Conservation (phyloP, 2,888 invertebrate genomes). For the Selenia dentaria region DNA sequence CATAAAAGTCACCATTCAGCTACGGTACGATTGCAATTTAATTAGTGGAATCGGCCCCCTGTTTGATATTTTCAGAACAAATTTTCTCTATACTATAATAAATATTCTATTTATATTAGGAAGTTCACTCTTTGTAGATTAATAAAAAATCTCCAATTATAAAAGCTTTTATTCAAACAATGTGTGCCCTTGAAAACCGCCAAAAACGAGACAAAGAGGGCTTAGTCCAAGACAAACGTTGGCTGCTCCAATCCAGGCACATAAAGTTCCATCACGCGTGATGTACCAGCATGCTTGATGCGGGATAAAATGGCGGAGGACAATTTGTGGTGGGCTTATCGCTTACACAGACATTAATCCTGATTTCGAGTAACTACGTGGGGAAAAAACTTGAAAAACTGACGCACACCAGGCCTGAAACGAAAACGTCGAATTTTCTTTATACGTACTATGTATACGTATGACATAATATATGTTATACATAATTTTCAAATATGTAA, state of each 20-base stretch:
- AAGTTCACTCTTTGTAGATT: too few relatives aligned
- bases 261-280: conserved; percentile 29
- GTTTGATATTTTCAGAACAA: too few relatives aligned
- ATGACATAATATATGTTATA: too few relatives aligned
- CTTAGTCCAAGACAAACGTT: conserved; percentile 17
- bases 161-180: neutral
- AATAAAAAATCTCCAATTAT: neutral
- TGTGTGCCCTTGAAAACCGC: conserved; percentile 11
- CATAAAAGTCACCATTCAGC: too few relatives aligned
- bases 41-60: too few relatives aligned
- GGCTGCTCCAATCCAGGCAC: conserved; percentile 14
- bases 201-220: conserved; percentile 6
- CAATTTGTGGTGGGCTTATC: conserved; percentile 27
- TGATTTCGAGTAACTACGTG: conserved; percentile 24
- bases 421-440: neutral
- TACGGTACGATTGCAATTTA: too few relatives aligned
- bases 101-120: too few relatives aligned
- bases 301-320: conserved; percentile 17
- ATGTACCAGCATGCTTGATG: conserved; percentile 22
- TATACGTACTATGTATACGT: too few relatives aligned
- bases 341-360: conserved; percentile 29
- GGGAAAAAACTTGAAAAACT: conserved; percentile 8
- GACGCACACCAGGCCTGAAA: neutral
- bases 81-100: too few relatives aligned
- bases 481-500: too few relatives aligned